Evolutionary conservation across 2,797 vertebrate species (phyloP), one percentile per base, ranked within the genome.

Genomic region (Austrolebias charrua): DNA sequence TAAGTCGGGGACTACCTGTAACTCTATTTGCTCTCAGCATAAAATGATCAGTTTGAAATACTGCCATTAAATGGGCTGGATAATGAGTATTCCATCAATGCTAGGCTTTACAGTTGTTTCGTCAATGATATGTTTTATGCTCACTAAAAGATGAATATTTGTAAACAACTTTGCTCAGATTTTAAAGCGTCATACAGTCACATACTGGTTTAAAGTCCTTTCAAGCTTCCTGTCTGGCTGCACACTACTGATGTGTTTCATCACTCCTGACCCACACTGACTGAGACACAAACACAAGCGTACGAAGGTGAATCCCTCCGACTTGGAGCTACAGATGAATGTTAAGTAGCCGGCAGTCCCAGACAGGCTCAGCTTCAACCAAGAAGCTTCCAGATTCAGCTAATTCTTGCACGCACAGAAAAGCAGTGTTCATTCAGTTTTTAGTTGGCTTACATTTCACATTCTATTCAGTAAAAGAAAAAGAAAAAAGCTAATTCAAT

Each of bases 401-500:
- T 78, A 79, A 86, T 72, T 80, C 71, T 67, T 77, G 51, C 53
- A 60, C 70, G 60, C 75, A 79, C 73, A 76, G 66, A 60, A 73
- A 81, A 73, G 72, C 76, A 67, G 74, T 75, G 62, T 70, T 80
- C 71, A 57, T 68, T 33, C 63, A 57, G 75, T 66, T 74, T 76
- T 84, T 79, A 73, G 69, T 85, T 81, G 86, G 84, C 83, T 76
- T 79, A 80, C 76, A 79, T 81, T 61, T 78, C 66, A 75, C 75
- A 69, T 78, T 83, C 84, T 78, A 65, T 71, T 46, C 66, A 72
- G 81, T 79, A 79, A 85, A 79, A 80, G 75, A 66, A 73, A 84
- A 47, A 47, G 20, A 20, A 48, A 24, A 71, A 51, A 69, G 74
- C 66, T 90, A 85, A 89, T 90, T 89, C 84, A 88, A 90, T 91